Base-by-base conservation (phyloP, 2,113 vertebrate species). In the Hippocampus comes region DNA sequence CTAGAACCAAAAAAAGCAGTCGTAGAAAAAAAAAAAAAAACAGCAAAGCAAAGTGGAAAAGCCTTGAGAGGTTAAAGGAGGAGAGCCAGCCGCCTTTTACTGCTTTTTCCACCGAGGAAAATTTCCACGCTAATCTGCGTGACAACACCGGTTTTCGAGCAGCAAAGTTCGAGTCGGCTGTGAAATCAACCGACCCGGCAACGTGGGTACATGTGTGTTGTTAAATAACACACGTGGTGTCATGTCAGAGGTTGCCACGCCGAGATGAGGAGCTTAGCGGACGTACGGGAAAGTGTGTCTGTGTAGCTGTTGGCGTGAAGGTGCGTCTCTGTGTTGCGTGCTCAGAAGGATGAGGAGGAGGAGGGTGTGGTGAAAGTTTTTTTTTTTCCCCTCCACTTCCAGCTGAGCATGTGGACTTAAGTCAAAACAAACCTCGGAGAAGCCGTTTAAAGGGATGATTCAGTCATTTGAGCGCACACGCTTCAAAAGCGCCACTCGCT, bases 81-180 rank as follows among this genome's bases (percentile, higher is more conserved):
- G 1, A 1, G 14, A 46, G n/a, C 64, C 42, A 66, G 21, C n/a
- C 41, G 25, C 41, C 12, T 43, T 66, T 66, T 48, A 66, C 42
- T 48, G 42, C 64, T 66, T 66, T 66, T 66, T 66, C 64, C 64
- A 18, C 12, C 18, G 43, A 48, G 23, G 43, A 66, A 66, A 66
- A 66, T 9, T 48, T 66, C 42, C 64, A 66, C 64, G 42, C 12
- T 49, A 23, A 48, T 66, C 43, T 23, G 43, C 43, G 63, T 17
- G 63, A 46, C 63, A 46, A 46, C 27, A 43, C 63, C 12, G n/a
- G 23, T 25, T 25, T 38, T 18, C 4, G 42, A 66, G 42, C 14
- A 11, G 43, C 23, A 46, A 48, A 27, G n/a, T 9, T 25, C n/a
- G 34, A 63, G 34, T 63, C 61, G 11, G 34, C 61, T 4, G 59